Conservation (phyloP, 2,113 vertebrate genomes). For the Chloebia gouldiae region DNA sequence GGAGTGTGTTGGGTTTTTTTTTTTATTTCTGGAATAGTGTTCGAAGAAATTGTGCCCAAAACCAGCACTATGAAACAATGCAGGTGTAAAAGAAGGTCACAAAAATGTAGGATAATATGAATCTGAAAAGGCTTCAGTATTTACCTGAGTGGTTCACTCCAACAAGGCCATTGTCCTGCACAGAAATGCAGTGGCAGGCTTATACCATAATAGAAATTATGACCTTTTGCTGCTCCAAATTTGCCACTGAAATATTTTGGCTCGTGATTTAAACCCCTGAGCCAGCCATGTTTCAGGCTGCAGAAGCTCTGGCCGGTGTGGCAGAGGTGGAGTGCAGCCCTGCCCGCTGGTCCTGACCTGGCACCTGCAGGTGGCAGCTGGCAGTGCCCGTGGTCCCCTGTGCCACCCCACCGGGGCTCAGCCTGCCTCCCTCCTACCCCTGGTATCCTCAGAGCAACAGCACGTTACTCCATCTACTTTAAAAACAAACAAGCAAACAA, state of each 20-base stretch:
- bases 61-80: neutral
- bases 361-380: neutral
- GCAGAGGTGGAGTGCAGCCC: fast-evolving
- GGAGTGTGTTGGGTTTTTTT: neutral
- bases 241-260: fast-evolving
- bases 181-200: neutral
- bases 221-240: neutral
- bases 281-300: neutral
- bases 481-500: neutral
- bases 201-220: fast-evolving
- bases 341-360: fast-evolving
- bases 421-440: neutral
- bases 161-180: neutral
- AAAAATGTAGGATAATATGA: neutral
- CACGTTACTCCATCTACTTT: fast-evolving
- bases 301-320: fast-evolving
- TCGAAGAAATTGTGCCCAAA: neutral
- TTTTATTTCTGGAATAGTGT: neutral
- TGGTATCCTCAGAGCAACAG: neutral
- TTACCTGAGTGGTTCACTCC: neutral
- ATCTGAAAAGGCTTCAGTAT: neutral
- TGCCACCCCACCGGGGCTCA: fast-evolving
- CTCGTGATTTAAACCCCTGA: neutral
- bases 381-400: neutral
- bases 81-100: neutral